Conservation (phyloP, 2,797 vertebrate genomes). For the Anas acuta region DNA sequence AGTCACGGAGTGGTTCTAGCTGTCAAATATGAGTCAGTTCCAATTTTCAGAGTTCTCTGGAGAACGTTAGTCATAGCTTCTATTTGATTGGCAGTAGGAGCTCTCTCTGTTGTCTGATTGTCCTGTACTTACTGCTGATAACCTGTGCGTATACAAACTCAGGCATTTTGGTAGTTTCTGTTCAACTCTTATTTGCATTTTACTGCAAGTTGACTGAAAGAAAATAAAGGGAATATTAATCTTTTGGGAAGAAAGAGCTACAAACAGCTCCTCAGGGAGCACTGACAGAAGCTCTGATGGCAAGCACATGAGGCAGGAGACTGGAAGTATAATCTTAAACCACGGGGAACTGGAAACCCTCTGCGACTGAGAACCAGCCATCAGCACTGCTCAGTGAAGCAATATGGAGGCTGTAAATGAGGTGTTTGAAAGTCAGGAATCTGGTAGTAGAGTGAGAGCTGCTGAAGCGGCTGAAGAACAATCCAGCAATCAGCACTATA, state of each 20-base stretch:
- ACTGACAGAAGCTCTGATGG: not conserved
- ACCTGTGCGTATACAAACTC: not conserved
- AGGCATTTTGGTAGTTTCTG: not conserved
- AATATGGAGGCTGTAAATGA: conserved; percentile 5
- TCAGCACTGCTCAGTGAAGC: conserved; percentile 3
- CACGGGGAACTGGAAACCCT: not conserved
- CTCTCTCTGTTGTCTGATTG: not conserved
- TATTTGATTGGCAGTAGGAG: not conserved
- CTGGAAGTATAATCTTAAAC: not conserved
- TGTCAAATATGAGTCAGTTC: not conserved
- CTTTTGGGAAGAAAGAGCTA: not conserved
- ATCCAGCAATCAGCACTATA: not conserved
- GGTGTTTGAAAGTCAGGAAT: conserved; percentile 34
- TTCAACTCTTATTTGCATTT: not conserved
- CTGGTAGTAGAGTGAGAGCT: not conserved
- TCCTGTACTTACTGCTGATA: not conserved
- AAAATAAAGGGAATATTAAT: not conserved
- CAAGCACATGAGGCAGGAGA: not conserved
- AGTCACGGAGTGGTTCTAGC: not conserved
- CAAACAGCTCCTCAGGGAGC: not conserved
- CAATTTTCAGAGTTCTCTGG: not conserved
- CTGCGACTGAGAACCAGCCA: not conserved
- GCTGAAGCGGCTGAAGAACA: conserved; percentile 31
- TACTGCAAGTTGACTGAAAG: not conserved
- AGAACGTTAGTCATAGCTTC: not conserved